Base-by-base conservation (phyloP, 1,140 invertebrate species). In the Tetragnatha versicolor region DNA sequence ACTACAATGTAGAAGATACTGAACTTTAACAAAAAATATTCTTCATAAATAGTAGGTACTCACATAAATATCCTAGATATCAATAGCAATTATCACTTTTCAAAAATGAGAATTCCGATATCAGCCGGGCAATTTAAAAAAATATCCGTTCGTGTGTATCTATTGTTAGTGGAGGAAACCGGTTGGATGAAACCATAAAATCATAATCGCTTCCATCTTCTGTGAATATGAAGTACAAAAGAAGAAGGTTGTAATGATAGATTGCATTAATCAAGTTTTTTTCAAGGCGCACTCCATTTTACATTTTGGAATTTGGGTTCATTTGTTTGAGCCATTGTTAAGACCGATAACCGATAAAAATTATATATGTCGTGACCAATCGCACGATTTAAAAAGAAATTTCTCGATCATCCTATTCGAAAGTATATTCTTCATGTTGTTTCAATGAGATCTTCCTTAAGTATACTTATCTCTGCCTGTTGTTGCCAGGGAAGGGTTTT, bases 231-330 rank as follows among this genome's bases (percentile, higher is more conserved):
- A 60, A 73, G 22, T 39, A 60, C 39, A 73, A 60, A 60, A 60
- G 55, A 73, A 20, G 47, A 37, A 35, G 29, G 27, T 37, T 42
- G 58, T 73, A 73, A 73, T 73, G 69, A 73, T 73, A 73, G 39
- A 73, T 73, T 73, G 33, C 69, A 73, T 73, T 73, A 73, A 73
- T 73, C 51, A 73, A 73, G 61, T n/a, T 55, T 37, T 58, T 72
- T 73, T 33, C 42, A 29, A 27, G 2, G n/a, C 49, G 25, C 9
- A n/a, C 14, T 70, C 22, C 49, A 51, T 35, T 70, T 70, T 53
- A 35, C 51, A 60, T 73, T 60, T 73, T 73, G 51, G 35, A 60
- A 60, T 58, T 73, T 22, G 53, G 14, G 37, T 60, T 73, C 69
- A 60, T 73, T 73, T 73, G 42, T 73, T 60, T 60, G 35, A 29